These are phyloP conservation scores for Trichopoda pennipes DNA, from an alignment of 2,888 invertebrate genomes.

Conservation along the genomic window DNA sequence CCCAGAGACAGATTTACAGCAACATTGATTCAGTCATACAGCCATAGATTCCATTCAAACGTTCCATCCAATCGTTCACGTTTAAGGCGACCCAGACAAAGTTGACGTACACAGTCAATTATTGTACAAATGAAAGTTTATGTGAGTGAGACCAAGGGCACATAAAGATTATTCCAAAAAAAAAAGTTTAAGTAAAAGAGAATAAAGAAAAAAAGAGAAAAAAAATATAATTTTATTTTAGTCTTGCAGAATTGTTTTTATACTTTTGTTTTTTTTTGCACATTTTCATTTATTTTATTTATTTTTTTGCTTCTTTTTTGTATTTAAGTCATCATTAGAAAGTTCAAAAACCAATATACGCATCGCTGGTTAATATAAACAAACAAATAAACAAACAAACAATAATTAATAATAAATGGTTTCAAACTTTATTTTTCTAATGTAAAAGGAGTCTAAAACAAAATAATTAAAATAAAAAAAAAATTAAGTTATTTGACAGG, in stretches of 20 bases:
- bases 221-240: constrained; percentile 43
- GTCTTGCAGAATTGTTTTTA: constrained; percentile 56
- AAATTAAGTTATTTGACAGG: constrained; percentile 22
- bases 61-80: constrained; percentile 50
- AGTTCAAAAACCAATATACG: constrained; percentile 65
- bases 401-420: constrained; percentile 62
- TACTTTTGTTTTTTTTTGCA: constrained; percentile 43
- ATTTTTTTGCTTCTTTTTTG: constrained; percentile 16
- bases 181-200: constrained; percentile 24
- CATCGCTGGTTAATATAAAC: constrained; percentile 62
- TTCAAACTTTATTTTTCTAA: constrained; percentile 34
- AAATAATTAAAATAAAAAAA: constrained; percentile 8
- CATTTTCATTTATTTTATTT: no score
- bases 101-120: constrained; percentile 67
- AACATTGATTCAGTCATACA: constrained; percentile 55
- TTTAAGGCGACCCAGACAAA: constrained; percentile 62
- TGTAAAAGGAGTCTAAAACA: neutral
- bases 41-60: constrained; percentile 41
- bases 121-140: constrained; percentile 63
- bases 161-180: constrained; percentile 59
- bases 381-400: constrained; percentile 28
- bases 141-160: constrained; percentile 56
- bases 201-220: constrained; percentile 3
- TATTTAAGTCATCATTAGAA: constrained; percentile 63
- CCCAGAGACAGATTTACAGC: constrained; percentile 3